Base-by-base conservation (phyloP, 2,888 invertebrate genomes). In the Heteromurus nitidus region DNA sequence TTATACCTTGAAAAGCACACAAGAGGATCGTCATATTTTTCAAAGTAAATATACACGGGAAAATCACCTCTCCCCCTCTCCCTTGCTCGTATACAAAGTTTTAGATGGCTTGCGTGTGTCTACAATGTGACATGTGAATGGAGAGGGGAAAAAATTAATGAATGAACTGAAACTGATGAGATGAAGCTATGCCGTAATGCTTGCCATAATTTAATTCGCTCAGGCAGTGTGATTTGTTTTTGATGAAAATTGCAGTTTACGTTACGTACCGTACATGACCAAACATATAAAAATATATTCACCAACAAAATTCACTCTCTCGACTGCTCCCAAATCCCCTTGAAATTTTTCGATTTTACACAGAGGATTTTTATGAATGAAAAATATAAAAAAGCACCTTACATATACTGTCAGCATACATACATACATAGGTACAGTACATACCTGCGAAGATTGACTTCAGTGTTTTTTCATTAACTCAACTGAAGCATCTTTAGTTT, bases 341-440 rank as follows among this genome's bases (percentile, higher is more conserved):
- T 79, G 64, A 65, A 67, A 76, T 67, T 67, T n/a, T 47, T 22
- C 28, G 50, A 77, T 64, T 64, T n/a, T n/a, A n/a, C n/a, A n/a
- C n/a, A n/a, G n/a, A n/a, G 47, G 65, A 80, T 60, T 80, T 79
- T 80, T 74, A 80, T 80, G 80, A 80, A 80, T 80, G 80, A 74
- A 80, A 44, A 22, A 36, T 5, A 36, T 11, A 47, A 47, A n/a
- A n/a, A n/a, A n/a, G n/a, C n/a, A n/a, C n/a, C n/a, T n/a, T n/a
- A n/a, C n/a, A n/a, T n/a, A n/a, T n/a, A n/a, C n/a, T n/a, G n/a
- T n/a, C n/a, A n/a, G n/a, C n/a, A n/a, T n/a, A n/a, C n/a, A n/a
- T n/a, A 47, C 47, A 11, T 47, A n/a, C 47, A 47, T 47, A 36
- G 36, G 36, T 36, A 36, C 36, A 13, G 24, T 53, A 13, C 20